Percentiles rank a stretch among this genome's conserved stretches.
Conservation (phyloP, 2,113 vertebrate genomes). For the Hyla sarda region DNA sequence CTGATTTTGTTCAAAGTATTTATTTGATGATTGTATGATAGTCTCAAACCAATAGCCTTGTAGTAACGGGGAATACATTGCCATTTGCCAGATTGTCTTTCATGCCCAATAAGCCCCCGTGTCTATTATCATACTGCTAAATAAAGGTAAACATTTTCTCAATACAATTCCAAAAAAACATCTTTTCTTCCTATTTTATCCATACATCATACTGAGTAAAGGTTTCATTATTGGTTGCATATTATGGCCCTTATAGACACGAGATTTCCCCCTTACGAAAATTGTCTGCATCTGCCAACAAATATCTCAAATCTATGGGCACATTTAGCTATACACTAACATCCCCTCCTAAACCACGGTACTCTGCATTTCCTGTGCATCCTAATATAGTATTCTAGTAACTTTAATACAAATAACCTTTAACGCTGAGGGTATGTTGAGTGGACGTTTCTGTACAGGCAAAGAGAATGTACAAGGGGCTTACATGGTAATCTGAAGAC, state of each 20-base stretch:
- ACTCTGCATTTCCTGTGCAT: background rate
- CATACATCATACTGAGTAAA: too few relatives aligned
- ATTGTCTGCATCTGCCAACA: too few relatives aligned
- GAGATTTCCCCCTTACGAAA: too few relatives aligned
- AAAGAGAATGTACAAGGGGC: background rate
- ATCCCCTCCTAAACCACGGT: background rate
- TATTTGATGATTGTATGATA: background rate
- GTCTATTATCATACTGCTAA: background rate
- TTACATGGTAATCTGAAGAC: slow-evolving; percentile 2
- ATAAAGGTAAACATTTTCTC: too few relatives aligned
- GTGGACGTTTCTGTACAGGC: too few relatives aligned
- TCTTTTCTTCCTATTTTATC: background rate
- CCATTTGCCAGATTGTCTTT: background rate
- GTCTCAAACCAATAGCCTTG: background rate
- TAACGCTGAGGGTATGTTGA: background rate
- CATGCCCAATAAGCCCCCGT: background rate
- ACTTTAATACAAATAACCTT: background rate
- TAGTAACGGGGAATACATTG: background rate
- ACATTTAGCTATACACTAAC: background rate
- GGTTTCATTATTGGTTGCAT: background rate
- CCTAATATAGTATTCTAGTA: background rate
- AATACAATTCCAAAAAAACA: too few relatives aligned
- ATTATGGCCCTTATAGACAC: background rate
- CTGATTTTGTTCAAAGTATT: too few relatives aligned
- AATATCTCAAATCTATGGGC: too few relatives aligned